Evolutionary conservation across 2,888 invertebrate species (phyloP), one percentile per base, ranked within the genome.

Genomic region (Caenorhabditis macrosperma): DNA sequence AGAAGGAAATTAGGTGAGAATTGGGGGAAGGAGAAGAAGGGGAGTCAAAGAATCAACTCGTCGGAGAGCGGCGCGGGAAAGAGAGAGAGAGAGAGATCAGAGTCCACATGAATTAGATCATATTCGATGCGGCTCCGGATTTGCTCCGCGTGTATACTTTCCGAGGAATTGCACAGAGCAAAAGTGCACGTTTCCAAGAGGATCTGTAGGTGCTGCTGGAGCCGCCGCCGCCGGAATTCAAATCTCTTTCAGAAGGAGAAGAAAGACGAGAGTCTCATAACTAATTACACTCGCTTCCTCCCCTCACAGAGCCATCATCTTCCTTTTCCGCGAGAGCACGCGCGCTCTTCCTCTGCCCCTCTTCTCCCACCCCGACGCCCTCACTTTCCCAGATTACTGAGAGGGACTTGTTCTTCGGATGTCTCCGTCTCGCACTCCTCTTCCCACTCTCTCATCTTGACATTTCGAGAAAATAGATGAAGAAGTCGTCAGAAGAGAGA

Each of bases 371-470:
- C 35, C 28, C 35, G 48, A 50, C 55, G 33, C 61, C 57, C 54
- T 63, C 74, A 74, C 74, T 74, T 74, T 74, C 74, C 64, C 74
- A 74, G 74, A 74, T 74, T 74, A 74, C 64, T 74, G 57, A n/a
- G n/a, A n/a, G 22, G 26, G 30, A 30, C 44, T 44, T 44, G n/a
- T n/a, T n/a, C 44, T 44, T 44, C 17, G 4, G 12, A 15, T 38
- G 4, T 44, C 44, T 44, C 17, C 17, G 44, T 17, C 17, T 44
- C 44, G 4, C 4, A 4, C 17, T 44, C 44, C 20, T 10, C 17
- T 6, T 5, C 9, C 3, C 2, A 17, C 44, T 17, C 44, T 44
- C 17, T 5, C 12, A 17, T 17, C 44, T 44, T 44, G 44, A 44
- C 44, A 44, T 44, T 44, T 44, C 44, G 44, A 44, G 44, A 44